Percentiles rank a stretch among this genome's conserved stretches.
Evolutionary conservation across 1,140 invertebrate species (phyloP).

Genomic region (Eueides isabella): DNA sequence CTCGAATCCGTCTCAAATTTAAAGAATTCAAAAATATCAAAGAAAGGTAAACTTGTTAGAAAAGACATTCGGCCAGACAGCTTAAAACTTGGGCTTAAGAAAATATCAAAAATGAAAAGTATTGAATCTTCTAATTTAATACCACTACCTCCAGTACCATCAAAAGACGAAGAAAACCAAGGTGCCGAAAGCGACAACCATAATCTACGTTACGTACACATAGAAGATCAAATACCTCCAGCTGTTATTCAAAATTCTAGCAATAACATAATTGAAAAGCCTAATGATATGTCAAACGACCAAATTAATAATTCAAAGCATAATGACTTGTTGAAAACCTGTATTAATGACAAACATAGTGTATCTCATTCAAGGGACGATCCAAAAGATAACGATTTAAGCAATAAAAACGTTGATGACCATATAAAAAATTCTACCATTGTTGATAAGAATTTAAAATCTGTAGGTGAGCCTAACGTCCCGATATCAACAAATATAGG

Average conservation of each 20-base stretch:
- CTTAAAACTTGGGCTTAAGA: not conserved
- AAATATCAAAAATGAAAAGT: not conserved
- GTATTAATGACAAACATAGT: not conserved
- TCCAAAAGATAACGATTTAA: not conserved
- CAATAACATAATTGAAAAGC: not conserved
- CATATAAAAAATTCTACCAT: not conserved
- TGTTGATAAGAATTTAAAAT: not conserved
- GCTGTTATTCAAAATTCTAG: constrained; percentile 24
- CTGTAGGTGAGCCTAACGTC: not conserved
- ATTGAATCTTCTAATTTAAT: not conserved
- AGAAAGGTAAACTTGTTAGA: not conserved
- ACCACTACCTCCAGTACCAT: not conserved
- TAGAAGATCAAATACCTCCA: constrained; percentile 32
- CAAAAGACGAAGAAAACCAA: not conserved
- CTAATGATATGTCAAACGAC: not conserved
- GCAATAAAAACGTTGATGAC: not conserved
- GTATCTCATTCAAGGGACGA: not conserved
- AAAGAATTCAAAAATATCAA: not conserved
- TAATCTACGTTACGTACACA: constrained; percentile 14
- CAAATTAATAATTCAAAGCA: not conserved
- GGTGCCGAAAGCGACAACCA: not conserved
- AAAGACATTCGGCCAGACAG: not conserved
- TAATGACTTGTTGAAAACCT: not conserved
- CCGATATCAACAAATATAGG: not conserved
- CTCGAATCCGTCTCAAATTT: not conserved